Evolutionary conservation across 1,140 invertebrate species (phyloP), one percentile per base, ranked within the genome.

Genomic region (Camponotus floridanus): DNA sequence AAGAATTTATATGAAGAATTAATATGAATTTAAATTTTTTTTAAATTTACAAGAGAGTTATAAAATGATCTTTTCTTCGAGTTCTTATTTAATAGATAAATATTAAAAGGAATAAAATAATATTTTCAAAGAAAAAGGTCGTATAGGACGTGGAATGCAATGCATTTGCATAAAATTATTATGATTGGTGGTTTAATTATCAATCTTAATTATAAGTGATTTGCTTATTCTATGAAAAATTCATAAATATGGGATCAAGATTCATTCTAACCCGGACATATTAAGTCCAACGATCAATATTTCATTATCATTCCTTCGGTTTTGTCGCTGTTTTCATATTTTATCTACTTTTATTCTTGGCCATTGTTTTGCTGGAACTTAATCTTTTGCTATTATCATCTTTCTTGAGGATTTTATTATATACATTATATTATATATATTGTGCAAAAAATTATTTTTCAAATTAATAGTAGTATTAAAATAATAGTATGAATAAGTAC

Each of bases 241-340:
- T 3, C 4, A 67, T 8, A 7, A 11, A 51, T 51, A 33, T 21
- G 8, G 9, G 7, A 76, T 62, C 5, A 21, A 42, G 0, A 48
- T 42, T 33, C 11, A 8, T 8, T 42, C 13, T 64, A 45, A 15
- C 3, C 13, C 8, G 13, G 67, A 65, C 9, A 65, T 51, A 45
- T 79, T 67, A 79, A 78, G 3, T 79, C 21, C 7, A 3, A 36
- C 61, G 42, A 39, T 68, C 61, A 78, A 78, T 68, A 68, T 18
- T 80, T 5, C 33, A 45, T 78, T 61, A 78, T n/a, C n/a, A n/a
- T 33, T 45, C 21, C 1, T 6, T 45, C 21, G 9, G 13, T 0
- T 18, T 55, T 26, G 26, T 13, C 21, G 15, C 4, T n/a, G 39
- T 31, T 78, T 42, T 11, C 7, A 33, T 45, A 65, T 78, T 65